A percentile compares a stretch with the other conserved stretches of the same genome.
Conservation (phyloP, 2,888 invertebrate species). For the Eutolmus rufibarbis region DNA sequence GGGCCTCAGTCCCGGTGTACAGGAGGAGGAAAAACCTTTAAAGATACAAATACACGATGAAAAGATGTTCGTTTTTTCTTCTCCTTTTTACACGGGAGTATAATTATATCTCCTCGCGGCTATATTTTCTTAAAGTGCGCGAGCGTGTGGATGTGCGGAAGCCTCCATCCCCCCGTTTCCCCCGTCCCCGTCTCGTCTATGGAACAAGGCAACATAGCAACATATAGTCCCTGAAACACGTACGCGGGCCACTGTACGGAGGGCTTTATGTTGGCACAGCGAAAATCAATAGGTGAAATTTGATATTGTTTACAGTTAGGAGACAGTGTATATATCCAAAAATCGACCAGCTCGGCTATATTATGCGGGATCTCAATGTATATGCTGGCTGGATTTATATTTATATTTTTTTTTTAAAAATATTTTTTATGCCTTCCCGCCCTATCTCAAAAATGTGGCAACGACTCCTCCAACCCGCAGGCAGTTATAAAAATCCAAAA, state of each 20-base stretch:
- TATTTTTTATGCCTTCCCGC: not conserved
- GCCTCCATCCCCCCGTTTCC: not conserved
- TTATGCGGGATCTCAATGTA: not conserved
- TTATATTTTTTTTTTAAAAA: not conserved
- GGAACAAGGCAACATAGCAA: not conserved
- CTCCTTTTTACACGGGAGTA: not conserved
- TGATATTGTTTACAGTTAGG: conserved; percentile 47
- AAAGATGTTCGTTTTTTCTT: not conserved
- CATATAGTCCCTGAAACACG: not conserved
- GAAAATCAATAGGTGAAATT: conserved; percentile 48
- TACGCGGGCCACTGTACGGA: not conserved
- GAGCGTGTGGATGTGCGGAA: conserved; percentile 5
- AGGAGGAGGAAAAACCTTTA: not conserved
- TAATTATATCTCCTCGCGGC: conserved; percentile 32
- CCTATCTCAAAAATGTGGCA: not conserved
- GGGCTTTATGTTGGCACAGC: conserved; percentile 36
- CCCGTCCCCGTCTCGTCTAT: not conserved
- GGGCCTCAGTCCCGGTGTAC: not conserved
- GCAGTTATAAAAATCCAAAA: not conserved
- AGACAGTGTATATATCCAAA: conserved; percentile 30
- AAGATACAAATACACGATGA: not conserved
- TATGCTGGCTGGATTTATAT: not conserved
- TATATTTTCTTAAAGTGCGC: not conserved
- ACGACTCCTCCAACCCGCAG: not conserved
- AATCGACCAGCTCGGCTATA: not conserved